These are phyloP conservation scores for Stenopsyche tienmushanensis DNA, from an alignment of 1,140 invertebrate species.

Conservation along the genomic window DNA sequence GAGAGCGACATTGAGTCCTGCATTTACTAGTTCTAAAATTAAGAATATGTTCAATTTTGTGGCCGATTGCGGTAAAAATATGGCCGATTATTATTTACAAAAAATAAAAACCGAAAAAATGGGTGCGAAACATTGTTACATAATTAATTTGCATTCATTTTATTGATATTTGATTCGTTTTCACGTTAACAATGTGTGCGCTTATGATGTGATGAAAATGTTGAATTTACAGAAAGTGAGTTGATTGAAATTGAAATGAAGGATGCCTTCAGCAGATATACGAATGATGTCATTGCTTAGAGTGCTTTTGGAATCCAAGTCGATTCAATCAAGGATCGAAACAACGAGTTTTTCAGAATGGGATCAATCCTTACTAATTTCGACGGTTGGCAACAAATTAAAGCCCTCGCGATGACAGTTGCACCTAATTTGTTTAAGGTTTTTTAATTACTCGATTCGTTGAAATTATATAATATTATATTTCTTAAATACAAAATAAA, in stretches of 20 bases:
- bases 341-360: slow-evolving; percentile 45
- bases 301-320: slow-evolving; percentile 46
- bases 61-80: slow-evolving; percentile 40
- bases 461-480: background rate
- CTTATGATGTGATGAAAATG: too few relatives aligned
- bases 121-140: too few relatives aligned
- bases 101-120: too few relatives aligned
- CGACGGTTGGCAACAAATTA: too few relatives aligned
- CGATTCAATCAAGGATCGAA: slow-evolving; percentile 42
- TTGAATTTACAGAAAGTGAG: slow-evolving; percentile 4
- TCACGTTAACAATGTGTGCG: too few relatives aligned
- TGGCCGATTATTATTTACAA: background rate
- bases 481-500: background rate
- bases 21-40: too few relatives aligned
- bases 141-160: too few relatives aligned
- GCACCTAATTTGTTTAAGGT: too few relatives aligned
- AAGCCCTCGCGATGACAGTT: too few relatives aligned
- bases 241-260: slow-evolving; percentile 44
- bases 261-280: slow-evolving; percentile 47
- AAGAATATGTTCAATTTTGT: slow-evolving; percentile 52
- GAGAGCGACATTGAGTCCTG: slow-evolving; percentile 46
- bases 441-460: background rate
- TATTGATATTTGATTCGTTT: too few relatives aligned
- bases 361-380: too few relatives aligned
- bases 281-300: slow-evolving; percentile 52